phyloP scores from a whole-genome alignment of 2,888 invertebrate genomes.

The Coenonympha glycerion region DNA sequence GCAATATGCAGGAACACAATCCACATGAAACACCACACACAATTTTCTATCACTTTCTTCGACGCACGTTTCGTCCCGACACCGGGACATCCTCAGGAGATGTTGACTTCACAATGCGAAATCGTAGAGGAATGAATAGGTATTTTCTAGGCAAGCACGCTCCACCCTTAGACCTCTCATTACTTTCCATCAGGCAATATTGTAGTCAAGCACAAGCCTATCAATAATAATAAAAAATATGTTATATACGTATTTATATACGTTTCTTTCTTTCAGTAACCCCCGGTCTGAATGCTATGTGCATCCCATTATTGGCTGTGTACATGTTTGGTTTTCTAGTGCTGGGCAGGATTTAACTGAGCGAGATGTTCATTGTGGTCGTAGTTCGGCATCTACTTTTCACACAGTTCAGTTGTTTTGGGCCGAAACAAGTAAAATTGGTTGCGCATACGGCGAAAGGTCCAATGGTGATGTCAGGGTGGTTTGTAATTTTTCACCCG shows the following conservation, averaged over 20 bases:
- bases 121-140: too few species aligned
- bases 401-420: conserved; percentile 57
- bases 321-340: conserved; percentile 58
- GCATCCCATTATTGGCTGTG: conserved; percentile 53
- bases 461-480: conserved; percentile 51
- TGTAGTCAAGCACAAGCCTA: too few species aligned
- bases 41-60: too few species aligned
- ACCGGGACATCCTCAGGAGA: too few species aligned
- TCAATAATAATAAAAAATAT: too few species aligned
- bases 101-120: too few species aligned
- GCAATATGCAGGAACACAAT: too few species aligned
- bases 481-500: conserved; percentile 61
- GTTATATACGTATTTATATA: neutral
- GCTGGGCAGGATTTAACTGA: conserved; percentile 43
- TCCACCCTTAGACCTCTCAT: too few species aligned
- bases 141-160: too few species aligned
- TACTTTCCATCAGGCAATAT: too few species aligned
- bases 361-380: conserved; percentile 56
- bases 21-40: too few species aligned
- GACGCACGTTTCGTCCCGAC: too few species aligned
- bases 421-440: conserved; percentile 60
- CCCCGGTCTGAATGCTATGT: conserved; percentile 58
- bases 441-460: conserved; percentile 54
- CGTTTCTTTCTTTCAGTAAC: conserved; percentile 39
- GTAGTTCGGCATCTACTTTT: conserved; percentile 44